Evolutionary conservation across 2,888 invertebrate species (phyloP), one percentile per base, ranked within the genome.

Genomic region (Entomobrya proxima): DNA sequence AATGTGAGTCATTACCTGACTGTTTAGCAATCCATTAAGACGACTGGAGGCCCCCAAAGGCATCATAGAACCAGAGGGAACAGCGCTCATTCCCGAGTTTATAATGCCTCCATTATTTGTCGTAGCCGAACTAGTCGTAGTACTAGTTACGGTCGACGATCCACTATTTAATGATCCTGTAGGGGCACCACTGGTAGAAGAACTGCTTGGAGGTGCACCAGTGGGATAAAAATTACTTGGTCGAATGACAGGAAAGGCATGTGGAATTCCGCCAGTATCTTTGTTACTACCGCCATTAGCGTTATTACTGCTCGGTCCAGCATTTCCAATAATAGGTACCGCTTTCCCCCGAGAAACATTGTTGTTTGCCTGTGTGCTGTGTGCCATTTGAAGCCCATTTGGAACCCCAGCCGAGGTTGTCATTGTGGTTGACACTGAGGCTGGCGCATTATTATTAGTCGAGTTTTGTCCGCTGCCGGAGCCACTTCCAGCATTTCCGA

Each of bases 291-390:
- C 72, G 76, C 52, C 81, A 72, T 21, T 76, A 58, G 40, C 80
- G 40, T 37, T 52, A 40, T 79, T 74, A 69, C 30, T 69, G 50
- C 47, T 74, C 11, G 69, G 47, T 24, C 74, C 79, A 47, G 64
- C 69, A 74, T 82, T 84, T 74, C 78, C 86, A 50, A 76, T 83
- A 79, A 88, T 79, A 44, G 88, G 87, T 50, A 86, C 37, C 3
- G 87, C 88, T 69, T 88, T 89, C 84, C 89, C 89, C 67, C 89
- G 86, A 61, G 88, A 87, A 55, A 86, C 87, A 82, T 88, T 88
- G 83, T 80, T 89, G 75, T 87, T 89, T 13, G 86, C 88, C 37
- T 87, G 87, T 11, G 87, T 88, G 64, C 87, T 88, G 47, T 88
- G 88, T 35, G 87, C 86, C 6, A 80, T 88, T 85, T 88, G 89